Conservation (phyloP, 1,140 invertebrate species). For the Zaprionus nigranus region DNA sequence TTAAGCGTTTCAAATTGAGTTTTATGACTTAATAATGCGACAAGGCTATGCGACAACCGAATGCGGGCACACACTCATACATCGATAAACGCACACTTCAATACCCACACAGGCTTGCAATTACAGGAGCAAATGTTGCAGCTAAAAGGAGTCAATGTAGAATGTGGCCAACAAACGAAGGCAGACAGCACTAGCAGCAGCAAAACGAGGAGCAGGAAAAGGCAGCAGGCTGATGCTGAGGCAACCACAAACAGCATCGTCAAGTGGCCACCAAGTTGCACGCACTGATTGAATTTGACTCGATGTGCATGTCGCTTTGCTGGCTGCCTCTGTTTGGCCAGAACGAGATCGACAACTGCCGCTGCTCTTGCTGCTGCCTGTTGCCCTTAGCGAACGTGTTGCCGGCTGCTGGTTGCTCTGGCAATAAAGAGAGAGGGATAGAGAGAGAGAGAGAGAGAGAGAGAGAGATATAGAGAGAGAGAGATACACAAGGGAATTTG, state of each 20-base stretch:
- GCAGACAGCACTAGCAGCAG: not conserved
- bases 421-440: not conserved
- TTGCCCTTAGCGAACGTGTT: not conserved
- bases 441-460: not conserved
- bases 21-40: slow-evolving; percentile 74
- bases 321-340: not conserved
- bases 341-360: not conserved
- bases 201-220: not conserved
- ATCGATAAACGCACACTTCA: not conserved
- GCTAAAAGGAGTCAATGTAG: slow-evolving; percentile 41
- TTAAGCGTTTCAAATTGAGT: slow-evolving; percentile 72
- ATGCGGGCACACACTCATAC: not conserved
- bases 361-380: not conserved
- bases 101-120: slow-evolving; percentile 19
- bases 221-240: not conserved
- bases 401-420: not conserved
- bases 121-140: slow-evolving; percentile 31
- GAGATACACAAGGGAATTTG: too few species aligned
- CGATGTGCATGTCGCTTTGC: slow-evolving; percentile 43
- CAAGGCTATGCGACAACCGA: not conserved
- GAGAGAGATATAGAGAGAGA: too few species aligned
- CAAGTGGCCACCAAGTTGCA: slow-evolving; percentile 71
- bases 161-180: not conserved
- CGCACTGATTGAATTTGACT: slow-evolving; percentile 75
- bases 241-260: slow-evolving; percentile 63